Evolutionary conservation across 2,888 invertebrate species (phyloP), one percentile per base, ranked within the genome.

Genomic region (Cheilosia urbana): DNA sequence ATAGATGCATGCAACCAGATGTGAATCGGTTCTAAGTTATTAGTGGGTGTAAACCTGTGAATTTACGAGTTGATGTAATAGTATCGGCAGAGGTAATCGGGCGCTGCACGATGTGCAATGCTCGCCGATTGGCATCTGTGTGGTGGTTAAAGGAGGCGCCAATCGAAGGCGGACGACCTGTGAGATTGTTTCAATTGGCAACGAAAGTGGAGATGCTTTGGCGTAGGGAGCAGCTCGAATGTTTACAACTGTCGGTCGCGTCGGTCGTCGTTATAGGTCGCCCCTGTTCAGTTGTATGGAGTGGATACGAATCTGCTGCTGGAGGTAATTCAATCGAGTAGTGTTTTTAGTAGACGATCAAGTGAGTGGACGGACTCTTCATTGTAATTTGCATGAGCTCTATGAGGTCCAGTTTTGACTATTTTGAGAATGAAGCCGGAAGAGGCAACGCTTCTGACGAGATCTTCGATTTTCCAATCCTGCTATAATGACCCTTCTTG

Each of bases 1-100:
- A 51, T 71, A 85, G 85, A 85, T 85, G 85, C 85, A 81, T 85
- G 85, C 85, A 81, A 81, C 85, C 72, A 85, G 81, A 85, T 85
- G 85, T 53, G 75, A 76, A 77, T 85, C 76, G 71, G 37, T 62
- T 72, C 85, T 81, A 85, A 85, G 85, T 85, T 85, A 85, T 85
- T 85, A 76, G 85, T 76, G 85, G 85, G 85, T 85, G 85, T 85
- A 81, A 85, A 85, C 85, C 72, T 80, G 76, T 72, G 76, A 81
- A 85, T 85, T 85, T 85, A 85, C 85, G 85, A 85, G 85, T 71
- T 76, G 84, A 84, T 75, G 84, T 71, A 63, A 78, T 71, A 78
- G 78, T 78, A 71, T 69, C 78, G 80, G 84, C 80, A 65, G 58
- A 73, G 69, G 80, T 75, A 75, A 84, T 75, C 84, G 69, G 84